Base-by-base conservation (phyloP, 2,113 vertebrate genomes). In the Pedetes capensis region DNA sequence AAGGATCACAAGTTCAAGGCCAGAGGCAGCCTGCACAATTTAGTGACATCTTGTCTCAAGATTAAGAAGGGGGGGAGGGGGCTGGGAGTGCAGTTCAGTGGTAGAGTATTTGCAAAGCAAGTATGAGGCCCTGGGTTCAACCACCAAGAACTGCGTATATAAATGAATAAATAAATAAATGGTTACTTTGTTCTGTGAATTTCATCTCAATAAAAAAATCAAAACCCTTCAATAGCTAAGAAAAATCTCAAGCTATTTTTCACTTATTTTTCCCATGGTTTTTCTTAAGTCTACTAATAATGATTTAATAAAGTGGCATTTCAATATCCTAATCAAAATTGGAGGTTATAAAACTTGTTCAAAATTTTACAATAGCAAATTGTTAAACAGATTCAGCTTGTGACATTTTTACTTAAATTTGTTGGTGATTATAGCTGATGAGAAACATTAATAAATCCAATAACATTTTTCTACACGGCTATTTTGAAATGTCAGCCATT, bases 401-500 rank as follows among this genome's bases (percentile, higher is more conserved):
- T 96, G 96, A 95, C 95, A 86, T 87, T 97, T 95, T 94, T 95
- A 89, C 59, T 79, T 57, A 81, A 71, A 90, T 94, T 88, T 91
- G 81, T 44, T 90, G 85, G 87, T 92, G 90, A 97, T 97, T 96
- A 93, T 72, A 97, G 87, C 79, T 87, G 79, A 97, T 96, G 94
- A 97, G 96, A 97, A 97, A 96, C 97, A 96, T 97, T 97, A 93
- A 96, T 93, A 95, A 96, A 97, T 89, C 88, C 90, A 93, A 78
- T 96, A 95, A 51, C 63, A 94, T 95, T 95, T 93, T 94, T 63
- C 93, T 72, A 63, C 92, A 53, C 3, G 17, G 91, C 81, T 82
- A 96, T 97, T 98, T 97, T 93, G 93, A 97, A 98, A 98, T 80
- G 92, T 95, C 97, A 98, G 95, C 93, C 59, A 96, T 88, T 97